phyloP scores from a whole-genome alignment of 2,888 invertebrate species.

The Ormyrus labotus region DNA sequence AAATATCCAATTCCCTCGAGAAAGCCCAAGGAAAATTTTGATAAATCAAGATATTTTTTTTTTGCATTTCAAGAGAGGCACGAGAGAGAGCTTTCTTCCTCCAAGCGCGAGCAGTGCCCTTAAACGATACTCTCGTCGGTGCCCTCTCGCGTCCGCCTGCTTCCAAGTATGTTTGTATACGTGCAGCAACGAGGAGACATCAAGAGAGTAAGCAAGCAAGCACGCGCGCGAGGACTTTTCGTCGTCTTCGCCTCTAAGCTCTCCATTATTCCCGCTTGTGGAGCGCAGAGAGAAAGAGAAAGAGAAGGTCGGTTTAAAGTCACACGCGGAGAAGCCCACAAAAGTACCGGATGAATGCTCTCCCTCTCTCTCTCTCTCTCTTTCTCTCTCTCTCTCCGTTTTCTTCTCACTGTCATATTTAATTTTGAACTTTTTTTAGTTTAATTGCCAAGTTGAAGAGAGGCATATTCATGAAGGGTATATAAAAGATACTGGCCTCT shows the following conservation, averaged over 20 bases:
- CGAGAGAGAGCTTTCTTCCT: too few species aligned
- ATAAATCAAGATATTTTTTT: too few species aligned
- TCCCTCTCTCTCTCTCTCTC: slow-evolving; percentile 3
- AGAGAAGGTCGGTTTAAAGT: slow-evolving; percentile 15
- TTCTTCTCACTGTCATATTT: slow-evolving; percentile 2
- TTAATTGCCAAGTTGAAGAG: slow-evolving; percentile 40
- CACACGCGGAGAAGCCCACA: slow-evolving; percentile 20
- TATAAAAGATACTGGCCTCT: slow-evolving; percentile 23
- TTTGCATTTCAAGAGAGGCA: too few species aligned
- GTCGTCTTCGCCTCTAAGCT: slow-evolving; percentile 34
- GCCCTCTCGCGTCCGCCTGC: not conserved
- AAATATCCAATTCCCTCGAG: too few species aligned
- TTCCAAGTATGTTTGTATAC: slow-evolving; percentile 38
- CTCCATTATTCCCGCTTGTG: slow-evolving; percentile 41
- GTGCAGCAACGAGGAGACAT: slow-evolving; percentile 41
- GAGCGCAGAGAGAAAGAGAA: not conserved
- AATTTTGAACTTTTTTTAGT: slow-evolving; percentile 25
- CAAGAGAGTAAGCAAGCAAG: slow-evolving; percentile 35
- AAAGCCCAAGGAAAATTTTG: too few species aligned
- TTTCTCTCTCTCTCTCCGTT: slow-evolving; percentile 1
- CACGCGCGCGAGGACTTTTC: slow-evolving; percentile 37
- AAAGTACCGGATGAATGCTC: slow-evolving; percentile 19
- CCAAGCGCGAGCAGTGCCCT: not conserved
- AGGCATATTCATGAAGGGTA: slow-evolving; percentile 35
- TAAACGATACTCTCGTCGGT: slow-evolving; percentile 46